Conservation (phyloP, 1,140 invertebrate genomes). For the Lepidurus arcticus region DNA sequence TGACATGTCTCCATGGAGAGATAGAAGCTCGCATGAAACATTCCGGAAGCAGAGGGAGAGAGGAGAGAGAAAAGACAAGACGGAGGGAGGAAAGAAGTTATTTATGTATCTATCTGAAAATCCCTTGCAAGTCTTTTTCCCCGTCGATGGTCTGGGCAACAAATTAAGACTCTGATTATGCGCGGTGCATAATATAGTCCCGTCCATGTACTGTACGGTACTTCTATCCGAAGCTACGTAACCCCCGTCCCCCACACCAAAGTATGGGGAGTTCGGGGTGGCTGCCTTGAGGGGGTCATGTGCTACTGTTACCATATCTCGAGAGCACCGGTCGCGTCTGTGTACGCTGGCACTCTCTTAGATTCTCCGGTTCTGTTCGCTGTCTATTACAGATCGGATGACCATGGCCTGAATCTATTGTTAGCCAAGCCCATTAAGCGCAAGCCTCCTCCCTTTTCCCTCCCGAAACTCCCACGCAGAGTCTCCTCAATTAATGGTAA, state of each 20-base stretch:
- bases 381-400: conserved; percentile 21
- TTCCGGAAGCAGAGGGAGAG: not conserved
- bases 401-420: conserved; percentile 18
- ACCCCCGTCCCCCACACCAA: not conserved
- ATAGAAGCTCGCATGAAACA: not conserved
- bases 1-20: no score
- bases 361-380: not conserved
- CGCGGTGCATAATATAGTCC: not conserved
- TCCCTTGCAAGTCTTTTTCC: not conserved
- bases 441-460: not conserved
- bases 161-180: conserved; percentile 20
- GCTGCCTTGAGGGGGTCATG: not conserved
- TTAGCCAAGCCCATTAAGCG: conserved; percentile 3
- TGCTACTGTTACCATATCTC: conserved; percentile 7
- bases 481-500: not conserved
- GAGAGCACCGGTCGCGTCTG: not conserved
- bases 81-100: not conserved
- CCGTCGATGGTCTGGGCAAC: not conserved
- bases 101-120: not conserved
- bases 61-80: not conserved
- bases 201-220: not conserved
- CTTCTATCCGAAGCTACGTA: not conserved
- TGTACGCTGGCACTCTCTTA: not conserved
- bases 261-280: not conserved
- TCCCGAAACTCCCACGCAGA: not conserved